Evolutionary conservation across 2,888 invertebrate species (phyloP).

Genomic region (Conchocele bisecta): DNA sequence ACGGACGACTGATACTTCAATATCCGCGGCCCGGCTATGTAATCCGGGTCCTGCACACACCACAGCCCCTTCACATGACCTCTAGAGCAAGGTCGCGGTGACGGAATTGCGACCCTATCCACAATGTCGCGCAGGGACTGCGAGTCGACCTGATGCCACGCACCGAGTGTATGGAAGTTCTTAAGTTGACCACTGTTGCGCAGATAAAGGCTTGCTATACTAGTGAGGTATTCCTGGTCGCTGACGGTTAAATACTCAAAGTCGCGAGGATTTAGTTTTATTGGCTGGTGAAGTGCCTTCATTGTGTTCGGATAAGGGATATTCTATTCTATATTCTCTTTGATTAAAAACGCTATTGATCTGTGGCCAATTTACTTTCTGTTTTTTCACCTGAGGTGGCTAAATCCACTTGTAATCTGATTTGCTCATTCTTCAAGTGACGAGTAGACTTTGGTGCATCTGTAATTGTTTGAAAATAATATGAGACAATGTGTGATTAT

Average conservation of each 20-base stretch:
- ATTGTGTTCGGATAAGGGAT: constrained; percentile 37
- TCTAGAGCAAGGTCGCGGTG: constrained; percentile 58
- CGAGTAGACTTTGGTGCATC: too few species aligned
- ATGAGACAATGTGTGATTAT: too few species aligned
- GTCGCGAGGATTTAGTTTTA: constrained; percentile 52
- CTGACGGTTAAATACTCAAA: constrained; percentile 60
- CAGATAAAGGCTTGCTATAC: constrained; percentile 50
- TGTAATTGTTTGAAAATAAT: too few species aligned
- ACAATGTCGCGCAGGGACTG: constrained; percentile 56
- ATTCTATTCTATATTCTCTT: constrained; percentile 38
- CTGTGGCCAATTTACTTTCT: too few species aligned
- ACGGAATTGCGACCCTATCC: constrained; percentile 58
- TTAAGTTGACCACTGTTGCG: constrained; percentile 62
- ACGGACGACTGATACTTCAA: constrained; percentile 36
- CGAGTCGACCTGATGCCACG: constrained; percentile 65
- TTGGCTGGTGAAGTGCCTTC: constrained; percentile 56
- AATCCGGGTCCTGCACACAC: constrained; percentile 63
- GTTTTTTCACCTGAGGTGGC: too few species aligned
- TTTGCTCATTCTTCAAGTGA: too few species aligned
- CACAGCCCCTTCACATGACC: constrained; percentile 61
- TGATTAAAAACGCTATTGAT: too few species aligned
- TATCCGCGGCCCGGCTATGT: constrained; percentile 50
- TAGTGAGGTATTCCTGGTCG: constrained; percentile 53
- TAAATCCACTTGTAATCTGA: too few species aligned
- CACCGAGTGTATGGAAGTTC: constrained; percentile 63